Base-by-base conservation (phyloP, 2,888 invertebrate genomes). In the Meteorus cinctellus region DNA sequence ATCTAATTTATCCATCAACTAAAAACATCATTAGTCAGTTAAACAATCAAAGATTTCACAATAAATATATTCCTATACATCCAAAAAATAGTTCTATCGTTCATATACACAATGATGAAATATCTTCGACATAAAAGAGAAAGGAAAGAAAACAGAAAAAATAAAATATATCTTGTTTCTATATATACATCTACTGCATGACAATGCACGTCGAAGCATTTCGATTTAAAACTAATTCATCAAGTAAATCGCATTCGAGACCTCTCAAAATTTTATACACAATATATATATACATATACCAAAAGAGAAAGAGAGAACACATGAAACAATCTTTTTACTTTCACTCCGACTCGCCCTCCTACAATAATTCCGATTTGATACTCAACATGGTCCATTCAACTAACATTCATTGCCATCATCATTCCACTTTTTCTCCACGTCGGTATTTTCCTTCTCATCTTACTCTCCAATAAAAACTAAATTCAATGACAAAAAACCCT, bases 341-440 rank as follows among this genome's bases (percentile, higher is more conserved):
- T 55, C 55, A 55, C 55, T 55, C 6, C 10, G 55, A 55, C 55
- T 55, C 24, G 55, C 55, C 55, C 55, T 24, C 55, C n/a, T 8
- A 8, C n/a, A 19, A 24, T 19, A n/a, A 55, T 55, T 6, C 4
- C n/a, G 4, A 48, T 6, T 16, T 48, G 48, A 48, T 48, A 48
- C n/a, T 48, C 0, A 16, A 16, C n/a, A 16, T 48, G n/a, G 55
- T 55, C n/a, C 6, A 55, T 55, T 55, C 51, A 5, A 55, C 51
- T 19, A 55, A 55, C 19, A 19, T 55, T 55, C 55, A 55, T 55
- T 55, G 10, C 55, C 55, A 55, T 55, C 55, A 55, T 48, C 16
- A 48, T n/a, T n/a, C n/a, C n/a, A 48, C 6, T 4, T 4, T 48
- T n/a, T 4, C n/a, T 14, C 16, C 14, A n/a, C 16, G 48, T 2